phyloP scores from a whole-genome alignment of 53 echinoderm and acorn worm genomes.

The Hippasteria phrygiana region DNA sequence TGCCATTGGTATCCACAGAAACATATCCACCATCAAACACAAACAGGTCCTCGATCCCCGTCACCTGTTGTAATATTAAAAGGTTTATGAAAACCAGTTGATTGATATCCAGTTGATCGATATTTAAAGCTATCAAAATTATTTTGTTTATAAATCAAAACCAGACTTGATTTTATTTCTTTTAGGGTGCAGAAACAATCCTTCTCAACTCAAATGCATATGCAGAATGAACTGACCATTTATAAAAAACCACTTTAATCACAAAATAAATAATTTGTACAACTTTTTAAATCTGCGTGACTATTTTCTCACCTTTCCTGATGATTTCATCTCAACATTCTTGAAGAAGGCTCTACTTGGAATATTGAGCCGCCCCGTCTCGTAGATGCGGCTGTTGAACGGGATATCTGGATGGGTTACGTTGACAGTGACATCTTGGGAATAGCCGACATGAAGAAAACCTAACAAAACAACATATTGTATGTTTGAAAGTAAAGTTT shows the following conservation, averaged over 20 bases:
- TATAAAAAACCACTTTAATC: no score
- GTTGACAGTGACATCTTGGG: slow-evolving; percentile 75
- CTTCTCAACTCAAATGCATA: no score
- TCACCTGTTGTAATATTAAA: slow-evolving; percentile 58
- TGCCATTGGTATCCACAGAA: slow-evolving; percentile 83
- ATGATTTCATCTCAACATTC: slow-evolving; percentile 77
- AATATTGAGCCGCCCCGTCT: slow-evolving; percentile 76
- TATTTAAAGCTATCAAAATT: no score
- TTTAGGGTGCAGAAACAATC: no score
- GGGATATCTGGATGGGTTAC: slow-evolving; percentile 83
- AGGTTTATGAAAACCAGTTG: no score
- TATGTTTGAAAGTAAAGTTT: background rate
- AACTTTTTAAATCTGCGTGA: background rate
- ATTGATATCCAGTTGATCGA: no score
- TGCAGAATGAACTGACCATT: no score
- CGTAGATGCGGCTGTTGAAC: slow-evolving; percentile 80
- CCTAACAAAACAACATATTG: slow-evolving; percentile 51
- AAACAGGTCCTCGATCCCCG: slow-evolving; percentile 84
- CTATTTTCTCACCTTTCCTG: slow-evolving; percentile 82
- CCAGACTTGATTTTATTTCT: no score
- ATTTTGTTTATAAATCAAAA: no score
- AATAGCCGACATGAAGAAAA: slow-evolving; percentile 81
- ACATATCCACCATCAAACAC: slow-evolving; percentile 92
- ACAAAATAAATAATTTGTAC: no score
- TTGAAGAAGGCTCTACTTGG: slow-evolving; percentile 85